phyloP scores from a whole-genome alignment of 2,888 invertebrate species.

The Acanthosoma haemorrhoidale region DNA sequence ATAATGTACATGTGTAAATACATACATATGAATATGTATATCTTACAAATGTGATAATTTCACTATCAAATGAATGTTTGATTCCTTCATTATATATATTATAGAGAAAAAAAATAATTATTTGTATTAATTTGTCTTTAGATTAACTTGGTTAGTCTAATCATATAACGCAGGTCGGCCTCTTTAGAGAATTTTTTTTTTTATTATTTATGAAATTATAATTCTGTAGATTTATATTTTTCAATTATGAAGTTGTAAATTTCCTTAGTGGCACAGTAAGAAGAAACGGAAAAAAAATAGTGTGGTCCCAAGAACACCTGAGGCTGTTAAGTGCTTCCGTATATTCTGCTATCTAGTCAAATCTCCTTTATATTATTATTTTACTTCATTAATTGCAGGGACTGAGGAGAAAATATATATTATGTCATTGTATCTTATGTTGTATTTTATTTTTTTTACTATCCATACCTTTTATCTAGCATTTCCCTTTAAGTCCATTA shows the following conservation, averaged over 20 bases:
- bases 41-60: conserved; percentile 23
- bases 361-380: conserved; percentile 11
- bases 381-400: conserved; percentile 27
- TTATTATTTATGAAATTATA: conserved; percentile 1
- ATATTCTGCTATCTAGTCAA: conserved; percentile 28
- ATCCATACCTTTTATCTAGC: no score
- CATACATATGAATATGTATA: conserved; percentile 13
- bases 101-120: background rate
- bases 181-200: conserved; percentile 13
- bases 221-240: conserved; percentile 27
- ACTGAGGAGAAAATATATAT: conserved; percentile 29
- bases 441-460: conserved; percentile 2
- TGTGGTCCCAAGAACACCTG: background rate
- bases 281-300: conserved; percentile 1
- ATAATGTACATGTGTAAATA: conserved; percentile 25
- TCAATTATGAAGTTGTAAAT: conserved; percentile 20
- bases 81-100: background rate
- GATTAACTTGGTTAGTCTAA: background rate
- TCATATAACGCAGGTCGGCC: conserved; percentile 13
- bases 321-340: conserved; percentile 29
- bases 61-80: conserved; percentile 8
- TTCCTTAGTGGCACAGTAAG: conserved; percentile 8
- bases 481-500: no score
- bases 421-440: background rate
- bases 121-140: background rate